phyloP scores from a whole-genome alignment of 2,888 invertebrate genomes.

The Athetis lepigone region DNA sequence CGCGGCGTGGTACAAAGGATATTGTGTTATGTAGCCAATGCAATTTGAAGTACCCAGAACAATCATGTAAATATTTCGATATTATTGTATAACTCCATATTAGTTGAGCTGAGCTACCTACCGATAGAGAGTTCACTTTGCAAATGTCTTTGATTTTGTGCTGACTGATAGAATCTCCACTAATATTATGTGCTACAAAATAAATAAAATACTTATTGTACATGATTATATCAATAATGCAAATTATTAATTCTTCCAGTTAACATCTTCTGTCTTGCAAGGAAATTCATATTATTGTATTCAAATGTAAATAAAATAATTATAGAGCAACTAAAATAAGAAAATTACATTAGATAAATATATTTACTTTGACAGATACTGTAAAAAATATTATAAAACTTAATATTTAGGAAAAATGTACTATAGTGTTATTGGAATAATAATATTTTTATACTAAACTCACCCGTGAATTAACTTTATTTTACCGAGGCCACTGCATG shows the following conservation, averaged over 20 bases:
- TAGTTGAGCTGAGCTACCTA: not conserved
- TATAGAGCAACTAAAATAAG: slow-evolving; percentile 29
- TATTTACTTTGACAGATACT: slow-evolving; percentile 52
- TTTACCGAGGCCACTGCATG: slow-evolving; percentile 31
- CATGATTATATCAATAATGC: no score
- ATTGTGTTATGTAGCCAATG: slow-evolving; percentile 1
- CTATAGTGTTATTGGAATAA: slow-evolving; percentile 64
- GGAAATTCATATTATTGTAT: slow-evolving; percentile 22
- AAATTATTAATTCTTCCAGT: slow-evolving; percentile 33
- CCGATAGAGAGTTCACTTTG: not conserved
- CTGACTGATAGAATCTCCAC: slow-evolving; percentile 47
- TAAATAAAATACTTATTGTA: slow-evolving; percentile 6
- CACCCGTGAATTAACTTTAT: slow-evolving; percentile 56
- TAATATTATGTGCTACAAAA: slow-evolving; percentile 17
- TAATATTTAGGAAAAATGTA: slow-evolving; percentile 58
- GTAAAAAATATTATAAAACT: slow-evolving; percentile 51
- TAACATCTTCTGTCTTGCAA: slow-evolving; percentile 22
- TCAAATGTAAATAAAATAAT: slow-evolving; percentile 56
- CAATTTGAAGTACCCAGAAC: slow-evolving; percentile 13
- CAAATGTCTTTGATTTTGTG: not conserved
- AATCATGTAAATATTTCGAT: slow-evolving; percentile 33
- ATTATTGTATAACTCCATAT: not conserved
- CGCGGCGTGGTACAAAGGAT: not conserved
- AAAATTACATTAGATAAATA: slow-evolving; percentile 35
- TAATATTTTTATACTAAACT: slow-evolving; percentile 75